These are phyloP conservation scores for Otocyon megalotis DNA, from an alignment of 2,113 vertebrate genomes.

Conservation along the genomic window DNA sequence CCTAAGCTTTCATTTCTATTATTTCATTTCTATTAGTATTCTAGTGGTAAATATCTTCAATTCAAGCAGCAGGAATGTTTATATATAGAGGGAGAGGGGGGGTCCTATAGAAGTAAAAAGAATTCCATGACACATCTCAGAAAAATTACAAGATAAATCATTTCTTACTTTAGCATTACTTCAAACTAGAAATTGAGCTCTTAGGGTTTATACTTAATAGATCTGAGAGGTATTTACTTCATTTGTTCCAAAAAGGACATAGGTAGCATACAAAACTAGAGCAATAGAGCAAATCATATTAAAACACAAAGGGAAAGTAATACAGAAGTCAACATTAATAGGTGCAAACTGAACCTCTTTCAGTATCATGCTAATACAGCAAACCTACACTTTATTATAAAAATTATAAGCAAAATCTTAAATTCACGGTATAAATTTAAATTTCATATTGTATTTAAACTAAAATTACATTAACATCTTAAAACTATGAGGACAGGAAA, in stretches of 20 bases:
- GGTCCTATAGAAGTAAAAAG: background rate
- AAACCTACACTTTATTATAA: constrained; percentile 1
- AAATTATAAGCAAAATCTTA: constrained; percentile 50
- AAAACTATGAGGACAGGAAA: constrained; percentile 49
- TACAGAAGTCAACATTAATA: constrained; percentile 21
- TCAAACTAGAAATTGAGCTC: constrained; percentile 34
- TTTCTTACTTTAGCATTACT: constrained; percentile 28
- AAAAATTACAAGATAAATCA: constrained; percentile 58
- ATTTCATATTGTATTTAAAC: constrained; percentile 39
- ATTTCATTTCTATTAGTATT: constrained; percentile 34
- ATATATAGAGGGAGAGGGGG: background rate
- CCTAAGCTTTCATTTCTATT: constrained; percentile 29
- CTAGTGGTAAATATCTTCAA: constrained; percentile 42
- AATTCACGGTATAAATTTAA: constrained; percentile 10
- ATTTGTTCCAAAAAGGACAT: constrained; percentile 6
- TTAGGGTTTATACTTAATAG: constrained; percentile 26
- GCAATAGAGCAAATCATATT: constrained; percentile 18
- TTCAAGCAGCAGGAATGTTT: constrained; percentile 1
- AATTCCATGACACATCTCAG: constrained; percentile 38
- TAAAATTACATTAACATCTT: constrained; percentile 50
- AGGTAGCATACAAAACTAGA: constrained; percentile 50
- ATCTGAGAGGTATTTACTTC: constrained; percentile 12
- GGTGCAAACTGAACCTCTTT: constrained; percentile 23
- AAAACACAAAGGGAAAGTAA: constrained; percentile 61
- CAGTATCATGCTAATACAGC: background rate